Conservation (phyloP, 1,140 invertebrate species). For the Drosophila pruinosa region DNA sequence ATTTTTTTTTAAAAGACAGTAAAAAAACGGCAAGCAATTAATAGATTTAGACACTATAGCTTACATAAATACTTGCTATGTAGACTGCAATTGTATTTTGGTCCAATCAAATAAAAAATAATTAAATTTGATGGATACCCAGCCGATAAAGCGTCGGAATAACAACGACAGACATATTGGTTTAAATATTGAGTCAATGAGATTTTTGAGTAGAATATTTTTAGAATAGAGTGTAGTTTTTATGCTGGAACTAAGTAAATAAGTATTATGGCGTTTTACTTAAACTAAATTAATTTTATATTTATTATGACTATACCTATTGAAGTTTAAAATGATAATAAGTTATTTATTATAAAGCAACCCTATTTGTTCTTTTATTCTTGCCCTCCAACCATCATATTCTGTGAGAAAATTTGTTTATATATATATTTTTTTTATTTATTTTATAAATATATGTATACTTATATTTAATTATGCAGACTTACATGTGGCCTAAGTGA, state of each 20-base stretch:
- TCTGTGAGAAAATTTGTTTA: conserved; percentile 18
- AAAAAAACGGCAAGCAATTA: conserved; percentile 72
- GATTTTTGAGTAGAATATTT: conserved; percentile 81
- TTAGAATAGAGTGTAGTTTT: conserved; percentile 82
- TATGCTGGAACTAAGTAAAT: conserved; percentile 83
- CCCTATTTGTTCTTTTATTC: not conserved
- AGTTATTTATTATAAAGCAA: not conserved
- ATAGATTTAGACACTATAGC: conserved; percentile 65
- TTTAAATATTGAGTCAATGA: conserved; percentile 55
- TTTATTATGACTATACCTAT: conserved; percentile 13
- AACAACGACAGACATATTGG: conserved; percentile 45
- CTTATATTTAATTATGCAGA: conserved; percentile 25
- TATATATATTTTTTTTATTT: conserved; percentile 7
- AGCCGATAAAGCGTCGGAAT: conserved; percentile 20
- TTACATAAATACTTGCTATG: conserved; percentile 46
- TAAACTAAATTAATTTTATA: conserved; percentile 50
- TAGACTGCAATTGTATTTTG: conserved; percentile 43
- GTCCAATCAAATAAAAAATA: conserved; percentile 25
- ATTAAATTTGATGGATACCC: conserved; percentile 24
- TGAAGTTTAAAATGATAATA: not conserved
- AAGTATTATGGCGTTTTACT: conserved; percentile 83
- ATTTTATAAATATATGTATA: conserved; percentile 16
- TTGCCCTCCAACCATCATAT: not conserved
- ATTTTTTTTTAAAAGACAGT: conserved; percentile 59
- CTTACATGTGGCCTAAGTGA: conserved; percentile 9